Conservation (phyloP, 2,888 invertebrate genomes). For the Drepana falcataria region DNA sequence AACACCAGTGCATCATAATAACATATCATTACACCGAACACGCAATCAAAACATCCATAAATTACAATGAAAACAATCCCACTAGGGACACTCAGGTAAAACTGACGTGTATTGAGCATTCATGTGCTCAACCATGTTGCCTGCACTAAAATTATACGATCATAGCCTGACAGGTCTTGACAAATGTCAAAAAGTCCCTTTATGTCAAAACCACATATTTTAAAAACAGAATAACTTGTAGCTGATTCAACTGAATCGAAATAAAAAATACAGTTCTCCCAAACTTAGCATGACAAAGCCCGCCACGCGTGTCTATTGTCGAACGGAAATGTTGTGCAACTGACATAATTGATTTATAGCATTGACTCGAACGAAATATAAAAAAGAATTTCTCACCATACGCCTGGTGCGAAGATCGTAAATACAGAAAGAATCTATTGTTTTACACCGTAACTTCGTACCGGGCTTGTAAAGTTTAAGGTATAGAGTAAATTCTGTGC, state of each 20-base stretch:
- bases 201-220: no score
- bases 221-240: background rate
- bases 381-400: background rate
- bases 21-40: background rate
- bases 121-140: background rate
- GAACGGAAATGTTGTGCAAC: slow-evolving; percentile 8
- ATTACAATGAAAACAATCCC: slow-evolving; percentile 5
- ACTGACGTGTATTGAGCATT: background rate
- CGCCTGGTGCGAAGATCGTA: no score
- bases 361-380: background rate
- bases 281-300: slow-evolving; percentile 6
- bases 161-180: no score
- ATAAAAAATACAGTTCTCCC: slow-evolving; percentile 1
- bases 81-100: background rate
- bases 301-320: slow-evolving; percentile 10
- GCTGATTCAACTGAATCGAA: background rate
- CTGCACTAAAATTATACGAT: no score
- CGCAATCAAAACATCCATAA: slow-evolving; percentile 1
- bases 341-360: slow-evolving; percentile 9
- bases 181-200: no score
- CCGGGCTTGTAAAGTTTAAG: no score
- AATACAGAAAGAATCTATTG: no score
- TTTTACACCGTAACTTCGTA: no score
- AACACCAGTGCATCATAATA: slow-evolving; percentile 8
- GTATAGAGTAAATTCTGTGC: no score